Evolutionary conservation across 2,113 vertebrate species (phyloP), one percentile per base, ranked within the genome.

Genomic region (Paratilapia polleni): DNA sequence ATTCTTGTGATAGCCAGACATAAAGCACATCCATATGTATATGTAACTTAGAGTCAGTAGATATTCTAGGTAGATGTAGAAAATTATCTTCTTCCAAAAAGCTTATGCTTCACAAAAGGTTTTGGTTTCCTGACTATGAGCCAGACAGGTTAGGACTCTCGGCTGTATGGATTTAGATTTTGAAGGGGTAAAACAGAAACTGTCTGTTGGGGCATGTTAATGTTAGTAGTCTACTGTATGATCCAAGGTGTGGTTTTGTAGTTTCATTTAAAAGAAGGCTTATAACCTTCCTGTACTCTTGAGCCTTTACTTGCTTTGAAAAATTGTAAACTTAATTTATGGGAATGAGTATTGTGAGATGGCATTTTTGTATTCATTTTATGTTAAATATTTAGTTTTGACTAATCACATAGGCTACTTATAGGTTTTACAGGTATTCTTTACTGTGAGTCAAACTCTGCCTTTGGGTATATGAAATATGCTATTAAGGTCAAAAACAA

Each of bases 291-390:
- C 22, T 47, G 41, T 73, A n/a, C 68, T 73, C 11, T 12, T 20
- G 12, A 73, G 49, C 8, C 12, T 19, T 73, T 73, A 28, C 43
- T 73, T 73, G 49, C 68, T 54, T 73, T 73, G 68, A 73, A 73
- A 31, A 73, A 11, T 34, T 73, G 68, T 7, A 52, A 54, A 31
- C 47, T 19, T 36, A 36, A 8, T 36, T 36, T 31, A 54, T 52
- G 52, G 24, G 17, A 34, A n/a, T 5, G 26, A 34, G 17, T n/a
- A n/a, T 73, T 52, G 2, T 36, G 36, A 36, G 36, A 36, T 8
- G 8, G 36, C 8, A 36, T 6, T 36, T 36, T 36, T 5, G 8
- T 36, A 36, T 36, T 36, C 36, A 36, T 36, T 6, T 3, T 8
- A 7, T 36, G 4, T 36, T 36, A 36, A 8, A 31, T 36, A 36